Evolutionary conservation across 2,113 vertebrate species (phyloP).

Genomic region (Aleadryas rufinucha): DNA sequence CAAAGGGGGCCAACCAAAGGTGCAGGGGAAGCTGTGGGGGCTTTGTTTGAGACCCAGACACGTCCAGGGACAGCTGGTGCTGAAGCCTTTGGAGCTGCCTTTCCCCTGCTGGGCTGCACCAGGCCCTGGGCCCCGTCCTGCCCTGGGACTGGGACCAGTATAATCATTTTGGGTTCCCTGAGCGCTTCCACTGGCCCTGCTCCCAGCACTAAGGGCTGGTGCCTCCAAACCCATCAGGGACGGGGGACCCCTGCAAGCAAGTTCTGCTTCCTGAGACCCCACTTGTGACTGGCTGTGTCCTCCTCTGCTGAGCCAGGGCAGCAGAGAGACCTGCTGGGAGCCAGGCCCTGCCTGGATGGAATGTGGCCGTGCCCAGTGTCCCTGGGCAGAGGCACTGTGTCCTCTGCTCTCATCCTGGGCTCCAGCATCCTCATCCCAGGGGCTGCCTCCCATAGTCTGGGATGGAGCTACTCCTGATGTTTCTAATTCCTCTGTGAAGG

Average conservation of each 20-base stretch:
- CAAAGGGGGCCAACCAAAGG: background rate
- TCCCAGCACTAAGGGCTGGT: background rate
- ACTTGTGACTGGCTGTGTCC: no score
- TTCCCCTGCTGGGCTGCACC: background rate
- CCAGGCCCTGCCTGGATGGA: background rate
- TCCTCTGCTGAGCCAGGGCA: background rate
- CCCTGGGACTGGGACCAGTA: background rate
- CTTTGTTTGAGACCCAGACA: background rate
- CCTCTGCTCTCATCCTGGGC: background rate
- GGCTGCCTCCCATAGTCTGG: background rate
- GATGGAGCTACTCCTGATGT: background rate
- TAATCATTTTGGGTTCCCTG: background rate
- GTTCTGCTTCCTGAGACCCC: no score
- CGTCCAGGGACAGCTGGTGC: background rate
- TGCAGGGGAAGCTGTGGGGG: background rate
- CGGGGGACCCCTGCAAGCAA: no score
- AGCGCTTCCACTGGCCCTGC: accelerated
- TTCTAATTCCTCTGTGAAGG: background rate
- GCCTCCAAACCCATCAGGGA: background rate
- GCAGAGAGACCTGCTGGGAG: background rate
- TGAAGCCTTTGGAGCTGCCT: background rate
- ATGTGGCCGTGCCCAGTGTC: accelerated
- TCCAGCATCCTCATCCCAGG: background rate
- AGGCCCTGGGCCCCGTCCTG: background rate
- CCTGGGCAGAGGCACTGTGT: background rate